phyloP scores from a whole-genome alignment of 2,113 vertebrate genomes.

The Trogon melanurus region DNA sequence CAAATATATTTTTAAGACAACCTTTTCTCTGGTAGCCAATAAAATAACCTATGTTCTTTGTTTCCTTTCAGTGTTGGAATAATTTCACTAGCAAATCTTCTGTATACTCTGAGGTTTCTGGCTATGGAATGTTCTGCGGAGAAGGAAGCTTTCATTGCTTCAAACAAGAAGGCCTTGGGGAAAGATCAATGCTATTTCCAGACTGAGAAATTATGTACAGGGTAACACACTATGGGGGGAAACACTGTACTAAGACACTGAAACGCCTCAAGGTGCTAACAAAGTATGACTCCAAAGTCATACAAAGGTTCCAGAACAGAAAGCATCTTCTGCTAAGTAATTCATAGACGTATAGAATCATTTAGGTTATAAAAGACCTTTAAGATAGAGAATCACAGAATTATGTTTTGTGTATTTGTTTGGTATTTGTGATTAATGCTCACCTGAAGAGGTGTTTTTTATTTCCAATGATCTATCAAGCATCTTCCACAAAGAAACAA shows the following conservation, averaged over 20 bases:
- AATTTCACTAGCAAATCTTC: neutral
- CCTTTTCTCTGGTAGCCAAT: neutral
- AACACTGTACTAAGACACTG: rapidly evolving
- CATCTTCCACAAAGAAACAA: neutral
- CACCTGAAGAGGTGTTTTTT: neutral
- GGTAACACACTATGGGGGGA: neutral
- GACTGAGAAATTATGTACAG: neutral
- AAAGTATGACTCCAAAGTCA: neutral
- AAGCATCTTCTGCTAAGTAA: neutral
- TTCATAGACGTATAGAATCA: too few relatives aligned
- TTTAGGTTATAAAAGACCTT: too few relatives aligned
- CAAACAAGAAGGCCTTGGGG: neutral
- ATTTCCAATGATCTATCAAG: neutral
- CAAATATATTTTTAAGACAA: neutral
- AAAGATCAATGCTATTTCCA: neutral
- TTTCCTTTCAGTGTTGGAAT: neutral
- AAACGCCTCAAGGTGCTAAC: neutral
- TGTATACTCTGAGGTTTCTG: neutral
- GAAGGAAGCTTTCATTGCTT: neutral
- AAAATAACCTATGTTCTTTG: neutral
- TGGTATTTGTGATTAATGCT: neutral
- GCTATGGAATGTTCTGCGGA: neutral
- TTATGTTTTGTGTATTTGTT: neutral
- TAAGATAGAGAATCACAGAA: too few relatives aligned
- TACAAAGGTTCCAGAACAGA: neutral